Conservation (phyloP, 2,797 vertebrate genomes). For the Notamacropus eugenii region DNA sequence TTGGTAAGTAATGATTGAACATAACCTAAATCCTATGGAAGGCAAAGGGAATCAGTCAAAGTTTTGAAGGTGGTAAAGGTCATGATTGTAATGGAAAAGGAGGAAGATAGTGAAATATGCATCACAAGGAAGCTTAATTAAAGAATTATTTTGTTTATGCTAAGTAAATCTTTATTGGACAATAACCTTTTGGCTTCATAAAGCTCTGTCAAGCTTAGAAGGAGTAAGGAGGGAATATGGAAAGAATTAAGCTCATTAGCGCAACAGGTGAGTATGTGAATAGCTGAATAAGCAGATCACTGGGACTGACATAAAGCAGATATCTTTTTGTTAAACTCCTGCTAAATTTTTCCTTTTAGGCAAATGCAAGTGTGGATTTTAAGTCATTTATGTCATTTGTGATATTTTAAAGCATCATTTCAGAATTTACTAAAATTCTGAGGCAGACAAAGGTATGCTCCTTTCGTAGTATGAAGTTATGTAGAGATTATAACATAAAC, state of each 20-base stretch:
- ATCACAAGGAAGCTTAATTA: slow-evolving; percentile 16
- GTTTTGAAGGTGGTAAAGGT: slow-evolving; percentile 26
- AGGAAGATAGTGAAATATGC: slow-evolving; percentile 38
- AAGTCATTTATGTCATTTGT: slow-evolving; percentile 66
- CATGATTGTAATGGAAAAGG: background rate
- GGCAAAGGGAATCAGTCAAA: background rate
- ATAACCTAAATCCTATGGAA: slow-evolving; percentile 4
- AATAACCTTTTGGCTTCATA: slow-evolving; percentile 42
- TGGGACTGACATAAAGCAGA: slow-evolving; percentile 71
- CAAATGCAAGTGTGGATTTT: slow-evolving; percentile 69
- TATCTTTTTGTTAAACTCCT: slow-evolving; percentile 70
- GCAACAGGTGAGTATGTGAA: slow-evolving; percentile 68
- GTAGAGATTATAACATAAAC: background rate
- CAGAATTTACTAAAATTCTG: background rate
- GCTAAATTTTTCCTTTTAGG: slow-evolving; percentile 67
- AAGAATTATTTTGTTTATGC: slow-evolving; percentile 33
- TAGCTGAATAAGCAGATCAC: slow-evolving; percentile 77
- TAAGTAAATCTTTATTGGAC: slow-evolving; percentile 43
- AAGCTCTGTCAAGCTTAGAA: slow-evolving; percentile 62
- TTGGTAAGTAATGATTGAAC: background rate
- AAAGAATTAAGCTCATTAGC: slow-evolving; percentile 53
- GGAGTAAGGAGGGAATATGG: background rate
- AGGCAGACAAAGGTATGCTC: background rate
- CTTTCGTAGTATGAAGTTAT: slow-evolving; percentile 19
- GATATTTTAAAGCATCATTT: slow-evolving; percentile 65